A percentile compares a stretch with the other conserved stretches of the same genome.
These are phyloP conservation scores for Ginglymostoma cirratum DNA, from an alignment of 2,113 vertebrate species.

Conservation along the genomic window DNA sequence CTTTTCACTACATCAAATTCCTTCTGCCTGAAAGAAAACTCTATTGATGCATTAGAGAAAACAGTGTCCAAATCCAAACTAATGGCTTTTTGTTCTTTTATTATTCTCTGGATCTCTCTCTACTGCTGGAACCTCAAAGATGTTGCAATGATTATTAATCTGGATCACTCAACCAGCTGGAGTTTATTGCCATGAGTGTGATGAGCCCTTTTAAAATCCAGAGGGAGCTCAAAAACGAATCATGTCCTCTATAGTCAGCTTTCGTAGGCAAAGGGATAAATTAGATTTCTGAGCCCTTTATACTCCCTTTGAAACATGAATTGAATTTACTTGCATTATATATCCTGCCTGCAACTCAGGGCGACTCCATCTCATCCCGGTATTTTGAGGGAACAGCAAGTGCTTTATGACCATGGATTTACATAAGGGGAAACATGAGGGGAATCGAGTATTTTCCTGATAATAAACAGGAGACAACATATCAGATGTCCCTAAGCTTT, in stretches of 20 bases:
- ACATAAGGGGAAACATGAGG: neutral
- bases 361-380: neutral
- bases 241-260: neutral
- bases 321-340: neutral
- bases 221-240: constrained; percentile 3
- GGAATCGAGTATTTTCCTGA: neutral
- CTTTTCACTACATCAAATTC: neutral
- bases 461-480: neutral
- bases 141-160: constrained; percentile 23
- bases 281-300: constrained; percentile 1
- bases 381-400: neutral
- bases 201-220: constrained; percentile 13
- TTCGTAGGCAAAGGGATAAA: constrained; percentile 13
- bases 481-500: neutral
- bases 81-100: constrained; percentile 11
- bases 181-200: constrained; percentile 22
- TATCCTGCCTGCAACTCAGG: neutral
- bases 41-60: constrained; percentile 1
- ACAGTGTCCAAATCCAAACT: neutral
- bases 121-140: neutral
- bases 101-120: constrained; percentile 6
- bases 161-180: constrained; percentile 20
- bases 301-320: neutral
- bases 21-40: neutral
- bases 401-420: neutral